These are phyloP conservation scores for Podarcis lilfordi DNA, from an alignment of 2,797 vertebrate species.

Conservation along the genomic window DNA sequence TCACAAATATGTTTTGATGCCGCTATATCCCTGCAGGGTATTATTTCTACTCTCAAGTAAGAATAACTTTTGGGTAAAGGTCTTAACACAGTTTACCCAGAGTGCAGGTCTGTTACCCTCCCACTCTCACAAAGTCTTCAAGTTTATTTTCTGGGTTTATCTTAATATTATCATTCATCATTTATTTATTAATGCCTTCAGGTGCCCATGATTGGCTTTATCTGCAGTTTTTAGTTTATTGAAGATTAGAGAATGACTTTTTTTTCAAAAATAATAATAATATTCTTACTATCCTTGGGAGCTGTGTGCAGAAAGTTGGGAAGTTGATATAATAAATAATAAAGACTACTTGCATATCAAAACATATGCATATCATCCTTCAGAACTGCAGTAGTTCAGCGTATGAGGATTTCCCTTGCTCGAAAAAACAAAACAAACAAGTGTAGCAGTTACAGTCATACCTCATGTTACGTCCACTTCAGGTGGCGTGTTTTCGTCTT, in stretches of 20 bases:
- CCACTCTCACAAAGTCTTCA: too few species aligned
- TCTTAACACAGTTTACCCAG: background rate
- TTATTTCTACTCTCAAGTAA: background rate
- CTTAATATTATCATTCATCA: too few species aligned
- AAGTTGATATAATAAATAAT: background rate
- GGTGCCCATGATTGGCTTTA: background rate
- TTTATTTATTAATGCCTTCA: background rate
- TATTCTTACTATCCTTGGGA: background rate
- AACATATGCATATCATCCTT: background rate
- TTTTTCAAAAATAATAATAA: too few species aligned
- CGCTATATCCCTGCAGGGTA: background rate
- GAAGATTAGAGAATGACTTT: background rate
- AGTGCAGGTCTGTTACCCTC: background rate
- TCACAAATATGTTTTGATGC: background rate
- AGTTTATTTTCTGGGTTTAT: background rate
- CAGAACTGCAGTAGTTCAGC: background rate
- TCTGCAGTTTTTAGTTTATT: background rate
- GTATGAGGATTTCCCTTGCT: background rate
- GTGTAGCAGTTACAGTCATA: background rate
- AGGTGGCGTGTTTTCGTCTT: too few species aligned
- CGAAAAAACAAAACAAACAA: background rate
- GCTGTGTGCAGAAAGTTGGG: background rate
- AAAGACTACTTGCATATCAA: background rate
- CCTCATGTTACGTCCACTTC: too few species aligned
- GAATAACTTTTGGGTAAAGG: background rate